Conservation (phyloP, 2,113 vertebrate species). For the Ascaphus truei region DNA sequence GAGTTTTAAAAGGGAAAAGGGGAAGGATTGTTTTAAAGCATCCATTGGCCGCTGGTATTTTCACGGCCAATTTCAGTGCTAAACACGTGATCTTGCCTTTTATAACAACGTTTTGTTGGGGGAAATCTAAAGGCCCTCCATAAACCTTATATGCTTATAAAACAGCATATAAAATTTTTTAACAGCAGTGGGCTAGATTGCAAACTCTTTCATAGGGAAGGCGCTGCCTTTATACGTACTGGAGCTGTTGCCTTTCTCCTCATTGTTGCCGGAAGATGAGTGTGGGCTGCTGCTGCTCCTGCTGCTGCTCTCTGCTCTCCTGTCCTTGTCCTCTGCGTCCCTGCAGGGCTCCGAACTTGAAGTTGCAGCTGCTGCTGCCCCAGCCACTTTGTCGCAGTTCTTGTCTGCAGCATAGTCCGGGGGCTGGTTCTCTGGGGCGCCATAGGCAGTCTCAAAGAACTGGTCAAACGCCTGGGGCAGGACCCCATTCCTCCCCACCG, state of each 20-base stretch:
- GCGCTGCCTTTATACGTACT: conserved; percentile 91
- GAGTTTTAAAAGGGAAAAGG: conserved; percentile 38
- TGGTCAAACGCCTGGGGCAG: conserved; percentile 96
- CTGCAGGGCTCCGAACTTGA: conserved; percentile 80
- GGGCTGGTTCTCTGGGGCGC: conserved; percentile 71
- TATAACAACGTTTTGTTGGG: conserved; percentile 98
- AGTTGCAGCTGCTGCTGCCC: conserved; percentile 66
- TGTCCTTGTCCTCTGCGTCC: conserved; percentile 70
- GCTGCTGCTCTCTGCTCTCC: conserved; percentile 54
- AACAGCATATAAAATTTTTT: conserved; percentile 99
- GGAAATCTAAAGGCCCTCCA: conserved; percentile 95
- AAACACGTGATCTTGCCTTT: conserved; percentile 96
- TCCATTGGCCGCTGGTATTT: conserved; percentile 82
- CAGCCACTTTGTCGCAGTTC: conserved; percentile 68
- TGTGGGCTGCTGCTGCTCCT: conserved; percentile 88
- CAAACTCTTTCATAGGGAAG: conserved; percentile 75
- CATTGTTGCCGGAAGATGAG: conserved; percentile 92
- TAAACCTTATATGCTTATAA: conserved; percentile 99
- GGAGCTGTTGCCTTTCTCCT: conserved; percentile 86
- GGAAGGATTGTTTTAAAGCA: conserved; percentile 45
- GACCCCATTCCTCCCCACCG: conserved; percentile 90
- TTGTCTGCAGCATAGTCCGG: conserved; percentile 76
- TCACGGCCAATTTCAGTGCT: conserved; percentile 98
- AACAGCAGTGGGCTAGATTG: conserved; percentile 84
- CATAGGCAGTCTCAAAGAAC: conserved; percentile 96